These are phyloP conservation scores for Zaprionus inermis DNA, from an alignment of 1,140 invertebrate species.

Conservation along the genomic window DNA sequence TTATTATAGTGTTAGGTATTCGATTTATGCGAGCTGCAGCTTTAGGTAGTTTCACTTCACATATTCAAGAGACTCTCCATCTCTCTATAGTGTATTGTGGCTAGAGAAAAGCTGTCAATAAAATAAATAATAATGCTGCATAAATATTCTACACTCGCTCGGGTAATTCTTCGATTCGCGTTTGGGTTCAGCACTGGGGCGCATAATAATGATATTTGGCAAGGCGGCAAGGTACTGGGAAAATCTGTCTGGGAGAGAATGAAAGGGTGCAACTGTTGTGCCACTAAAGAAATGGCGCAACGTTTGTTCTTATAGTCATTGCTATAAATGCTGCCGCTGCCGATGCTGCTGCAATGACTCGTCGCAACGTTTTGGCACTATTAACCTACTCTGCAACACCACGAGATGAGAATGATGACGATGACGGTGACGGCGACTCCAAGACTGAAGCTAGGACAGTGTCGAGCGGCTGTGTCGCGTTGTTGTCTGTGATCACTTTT, in stretches of 20 bases:
- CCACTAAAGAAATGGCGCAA: conserved; percentile 73
- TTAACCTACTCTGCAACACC: conserved; percentile 78
- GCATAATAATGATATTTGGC: conserved; percentile 78
- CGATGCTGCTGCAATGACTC: conserved; percentile 47
- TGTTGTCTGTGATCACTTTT: conserved; percentile 28
- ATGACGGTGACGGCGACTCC: conserved; percentile 36
- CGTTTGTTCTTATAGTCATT: conserved; percentile 71
- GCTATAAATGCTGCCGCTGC: conserved; percentile 60
- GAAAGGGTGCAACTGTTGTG: conserved; percentile 73
- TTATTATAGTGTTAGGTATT: too few species aligned
- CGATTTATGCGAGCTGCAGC: too few species aligned
- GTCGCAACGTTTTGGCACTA: conserved; percentile 78
- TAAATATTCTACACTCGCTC: conserved; percentile 69
- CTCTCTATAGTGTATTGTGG: conserved; percentile 44
- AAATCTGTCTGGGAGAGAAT: conserved; percentile 46
- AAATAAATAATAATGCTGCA: conserved; percentile 81
- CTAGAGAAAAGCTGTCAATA: conserved; percentile 72
- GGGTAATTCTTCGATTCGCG: conserved; percentile 27
- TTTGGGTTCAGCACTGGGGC: conserved; percentile 31
- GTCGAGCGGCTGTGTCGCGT: conserved; percentile 10
- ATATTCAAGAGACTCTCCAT: conserved; percentile 26
- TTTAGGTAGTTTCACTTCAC: too few species aligned
- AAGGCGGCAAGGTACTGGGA: conserved; percentile 1
- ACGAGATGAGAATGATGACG: conserved; percentile 69
- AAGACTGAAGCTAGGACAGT: conserved; percentile 3